Percentiles rank a stretch among this genome's conserved stretches.
Conservation (phyloP, 2,113 vertebrate species). For the Stictonetta naevosa region DNA sequence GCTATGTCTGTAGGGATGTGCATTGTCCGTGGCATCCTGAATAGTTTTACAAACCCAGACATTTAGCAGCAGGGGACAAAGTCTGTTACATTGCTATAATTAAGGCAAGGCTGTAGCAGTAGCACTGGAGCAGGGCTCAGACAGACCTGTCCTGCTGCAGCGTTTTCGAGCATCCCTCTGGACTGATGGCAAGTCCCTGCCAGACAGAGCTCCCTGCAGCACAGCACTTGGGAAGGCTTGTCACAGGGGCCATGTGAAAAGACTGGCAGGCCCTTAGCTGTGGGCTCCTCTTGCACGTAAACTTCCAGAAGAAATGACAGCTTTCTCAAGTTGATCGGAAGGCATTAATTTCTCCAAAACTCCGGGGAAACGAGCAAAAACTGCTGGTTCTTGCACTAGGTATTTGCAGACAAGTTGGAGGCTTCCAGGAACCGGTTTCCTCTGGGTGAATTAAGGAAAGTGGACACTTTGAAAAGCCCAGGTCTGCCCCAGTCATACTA, state of each 20-base stretch:
- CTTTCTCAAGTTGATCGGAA: background rate
- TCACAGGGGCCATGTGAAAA: background rate
- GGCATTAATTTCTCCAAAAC: background rate
- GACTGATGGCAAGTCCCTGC: background rate
- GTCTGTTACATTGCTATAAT: background rate
- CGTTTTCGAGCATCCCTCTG: background rate
- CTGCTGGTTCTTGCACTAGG: background rate
- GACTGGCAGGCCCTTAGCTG: rapidly evolving
- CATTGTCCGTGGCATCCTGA: rapidly evolving
- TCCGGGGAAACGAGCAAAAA: background rate
- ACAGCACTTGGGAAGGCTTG: background rate
- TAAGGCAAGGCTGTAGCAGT: background rate
- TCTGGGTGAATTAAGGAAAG: background rate
- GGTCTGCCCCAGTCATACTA: background rate
- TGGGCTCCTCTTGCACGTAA: background rate
- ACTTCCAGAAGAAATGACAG: background rate
- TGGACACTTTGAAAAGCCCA: background rate
- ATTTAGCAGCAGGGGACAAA: rapidly evolving
- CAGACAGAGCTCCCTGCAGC: background rate
- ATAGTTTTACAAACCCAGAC: background rate
- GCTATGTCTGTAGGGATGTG: background rate
- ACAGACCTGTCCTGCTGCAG: rapidly evolving
- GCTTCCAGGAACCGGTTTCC: background rate
- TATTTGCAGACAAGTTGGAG: background rate
- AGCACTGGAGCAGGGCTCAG: background rate